phyloP scores from a whole-genome alignment of 1,140 invertebrate species.

The Neodiprion fabricii region DNA sequence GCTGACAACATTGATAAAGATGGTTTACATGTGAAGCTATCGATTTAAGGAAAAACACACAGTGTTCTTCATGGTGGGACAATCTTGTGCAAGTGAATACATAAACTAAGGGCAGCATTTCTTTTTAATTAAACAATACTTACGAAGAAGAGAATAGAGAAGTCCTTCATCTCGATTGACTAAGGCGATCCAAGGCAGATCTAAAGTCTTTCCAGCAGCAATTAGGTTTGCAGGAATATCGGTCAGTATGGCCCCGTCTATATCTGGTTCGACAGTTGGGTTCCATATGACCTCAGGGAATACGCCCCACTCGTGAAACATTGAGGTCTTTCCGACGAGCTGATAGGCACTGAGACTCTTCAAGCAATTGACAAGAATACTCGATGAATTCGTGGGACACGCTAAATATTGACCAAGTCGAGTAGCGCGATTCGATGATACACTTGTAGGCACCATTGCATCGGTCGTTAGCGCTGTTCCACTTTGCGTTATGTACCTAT shows the following conservation, averaged over 20 bases:
- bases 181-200: conserved; percentile 2
- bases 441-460: not conserved
- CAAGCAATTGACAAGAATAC: not conserved
- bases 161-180: not conserved
- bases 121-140: not conserved
- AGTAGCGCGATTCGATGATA: not conserved
- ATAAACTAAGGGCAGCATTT: not conserved
- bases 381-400: not conserved
- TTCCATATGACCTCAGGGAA: not conserved
- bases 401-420: not conserved
- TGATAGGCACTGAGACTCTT: not conserved
- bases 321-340: not conserved
- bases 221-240: not conserved
- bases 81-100: not conserved
- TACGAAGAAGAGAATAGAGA: not conserved
- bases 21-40: too few relatives aligned
- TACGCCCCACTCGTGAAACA: not conserved
- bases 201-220: not conserved
- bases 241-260: not conserved
- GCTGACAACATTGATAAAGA: not conserved
- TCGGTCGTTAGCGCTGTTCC: not conserved
- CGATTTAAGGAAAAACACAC: too few relatives aligned
- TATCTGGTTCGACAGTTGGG: not conserved
- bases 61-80: too few relatives aligned
- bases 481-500: not conserved